Conservation (phyloP, 2,113 vertebrate species). For the Thymallus thymallus region DNA sequence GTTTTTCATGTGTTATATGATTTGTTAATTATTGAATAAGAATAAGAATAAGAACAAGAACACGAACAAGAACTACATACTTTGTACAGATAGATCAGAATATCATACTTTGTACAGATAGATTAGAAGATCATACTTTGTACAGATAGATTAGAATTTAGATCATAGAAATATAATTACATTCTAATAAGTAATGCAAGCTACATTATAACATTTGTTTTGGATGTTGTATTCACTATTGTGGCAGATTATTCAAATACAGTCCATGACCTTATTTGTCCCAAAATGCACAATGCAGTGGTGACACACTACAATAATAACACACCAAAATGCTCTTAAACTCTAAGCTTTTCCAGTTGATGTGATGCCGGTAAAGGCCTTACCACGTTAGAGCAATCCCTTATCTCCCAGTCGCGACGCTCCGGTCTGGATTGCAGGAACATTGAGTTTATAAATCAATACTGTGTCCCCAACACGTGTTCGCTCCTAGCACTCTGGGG, state of each 20-base stretch:
- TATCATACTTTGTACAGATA: neutral
- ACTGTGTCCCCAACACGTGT: constrained; percentile 61
- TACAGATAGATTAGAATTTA: neutral
- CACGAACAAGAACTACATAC: no score
- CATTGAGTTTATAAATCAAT: constrained; percentile 72
- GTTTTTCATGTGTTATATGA: no score
- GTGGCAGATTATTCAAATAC: constrained; percentile 15
- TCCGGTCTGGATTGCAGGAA: constrained; percentile 61
- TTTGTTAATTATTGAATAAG: no score
- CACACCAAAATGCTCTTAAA: constrained; percentile 48
- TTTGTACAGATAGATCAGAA: neutral
- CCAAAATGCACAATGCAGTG: constrained; percentile 32
- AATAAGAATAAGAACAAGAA: no score
- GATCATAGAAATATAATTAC: no score
- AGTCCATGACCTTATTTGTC: constrained; percentile 51
- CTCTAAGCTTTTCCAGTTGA: constrained; percentile 58
- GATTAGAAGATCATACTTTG: no score
- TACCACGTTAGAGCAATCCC: constrained; percentile 61
- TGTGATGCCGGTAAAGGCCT: constrained; percentile 37
- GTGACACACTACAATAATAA: constrained; percentile 32
- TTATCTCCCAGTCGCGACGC: constrained; percentile 55
- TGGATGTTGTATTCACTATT: no score
- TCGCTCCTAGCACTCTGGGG: constrained; percentile 50
- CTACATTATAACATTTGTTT: no score
- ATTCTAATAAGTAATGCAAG: constrained; percentile 37